Evolutionary conservation across 2,888 invertebrate genomes (phyloP).

Genomic region (Meganola albula): DNA sequence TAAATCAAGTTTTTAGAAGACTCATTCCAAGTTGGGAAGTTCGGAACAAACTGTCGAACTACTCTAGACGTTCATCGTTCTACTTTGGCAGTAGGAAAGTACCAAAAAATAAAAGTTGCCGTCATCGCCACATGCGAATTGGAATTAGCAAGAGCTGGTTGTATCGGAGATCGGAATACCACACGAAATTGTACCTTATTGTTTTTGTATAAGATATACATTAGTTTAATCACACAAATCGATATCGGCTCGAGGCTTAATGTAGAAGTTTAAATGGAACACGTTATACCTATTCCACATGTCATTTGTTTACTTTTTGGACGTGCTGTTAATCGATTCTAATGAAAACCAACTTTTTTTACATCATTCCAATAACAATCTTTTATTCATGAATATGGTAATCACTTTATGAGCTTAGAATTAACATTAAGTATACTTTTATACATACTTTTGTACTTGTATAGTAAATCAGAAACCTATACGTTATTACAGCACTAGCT

Average conservation of each 20-base stretch:
- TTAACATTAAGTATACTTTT: too few species aligned
- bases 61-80: conserved; percentile 32
- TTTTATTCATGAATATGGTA: too few species aligned
- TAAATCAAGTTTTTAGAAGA: too few species aligned
- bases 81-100: conserved; percentile 38
- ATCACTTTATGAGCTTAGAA: too few species aligned
- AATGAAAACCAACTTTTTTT: conserved; percentile 11
- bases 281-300: conserved; percentile 22
- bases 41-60: conserved; percentile 13
- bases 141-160: conserved; percentile 53
- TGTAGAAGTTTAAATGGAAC: conserved; percentile 27
- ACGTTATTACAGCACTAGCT: too few species aligned
- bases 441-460: too few species aligned
- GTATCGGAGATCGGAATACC: conserved; percentile 37
- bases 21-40: too few species aligned
- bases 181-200: conserved; percentile 37
- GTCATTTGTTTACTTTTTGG: conserved; percentile 23
- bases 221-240: conserved; percentile 19
- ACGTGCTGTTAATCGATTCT: conserved; percentile 13
- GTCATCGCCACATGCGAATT: conserved; percentile 60
- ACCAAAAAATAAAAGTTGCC: conserved; percentile 59
- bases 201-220: conserved; percentile 17
- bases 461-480: too few species aligned
- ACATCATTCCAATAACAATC: too few species aligned
- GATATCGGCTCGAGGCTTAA: conserved; percentile 22